These are phyloP conservation scores for Alligator sinensis DNA, from an alignment of 2,113 vertebrate genomes.

Conservation along the genomic window DNA sequence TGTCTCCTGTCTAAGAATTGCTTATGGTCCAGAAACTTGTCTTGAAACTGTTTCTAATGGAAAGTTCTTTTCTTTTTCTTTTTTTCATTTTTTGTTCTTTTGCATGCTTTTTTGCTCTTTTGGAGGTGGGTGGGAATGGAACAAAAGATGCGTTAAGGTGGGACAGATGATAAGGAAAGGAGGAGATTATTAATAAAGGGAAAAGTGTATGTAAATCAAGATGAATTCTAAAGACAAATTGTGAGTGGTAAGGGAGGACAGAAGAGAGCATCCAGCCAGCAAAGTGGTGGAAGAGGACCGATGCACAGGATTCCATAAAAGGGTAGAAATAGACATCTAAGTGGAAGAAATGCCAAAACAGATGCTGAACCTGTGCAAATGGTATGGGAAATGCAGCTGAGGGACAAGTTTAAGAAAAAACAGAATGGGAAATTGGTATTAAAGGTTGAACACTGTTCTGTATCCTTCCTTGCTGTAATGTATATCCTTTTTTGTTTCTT, in stretches of 20 bases:
- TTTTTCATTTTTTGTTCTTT: too few relatives aligned
- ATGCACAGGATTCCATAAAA: background rate
- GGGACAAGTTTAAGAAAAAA: background rate
- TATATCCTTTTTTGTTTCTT: background rate
- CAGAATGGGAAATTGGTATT: background rate
- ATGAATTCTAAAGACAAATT: background rate
- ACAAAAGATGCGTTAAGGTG: background rate
- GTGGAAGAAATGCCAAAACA: background rate
- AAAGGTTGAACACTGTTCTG: background rate
- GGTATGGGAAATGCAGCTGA: background rate
- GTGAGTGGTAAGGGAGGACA: background rate
- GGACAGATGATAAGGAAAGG: background rate
- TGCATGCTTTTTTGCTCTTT: too few relatives aligned
- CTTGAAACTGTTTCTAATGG: background rate
- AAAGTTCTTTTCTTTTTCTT: too few relatives aligned
- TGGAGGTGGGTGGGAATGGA: background rate
- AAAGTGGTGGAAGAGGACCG: background rate
- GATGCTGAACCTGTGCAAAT: background rate
- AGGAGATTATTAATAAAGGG: too few relatives aligned
- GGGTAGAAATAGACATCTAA: background rate
- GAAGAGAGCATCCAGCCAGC: background rate
- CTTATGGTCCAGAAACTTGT: background rate
- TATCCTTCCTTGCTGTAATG: background rate
- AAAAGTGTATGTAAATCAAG: background rate
- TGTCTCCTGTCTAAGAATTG: background rate